Conservation (phyloP, 2,888 invertebrate species). For the Brachyptera risi region DNA sequence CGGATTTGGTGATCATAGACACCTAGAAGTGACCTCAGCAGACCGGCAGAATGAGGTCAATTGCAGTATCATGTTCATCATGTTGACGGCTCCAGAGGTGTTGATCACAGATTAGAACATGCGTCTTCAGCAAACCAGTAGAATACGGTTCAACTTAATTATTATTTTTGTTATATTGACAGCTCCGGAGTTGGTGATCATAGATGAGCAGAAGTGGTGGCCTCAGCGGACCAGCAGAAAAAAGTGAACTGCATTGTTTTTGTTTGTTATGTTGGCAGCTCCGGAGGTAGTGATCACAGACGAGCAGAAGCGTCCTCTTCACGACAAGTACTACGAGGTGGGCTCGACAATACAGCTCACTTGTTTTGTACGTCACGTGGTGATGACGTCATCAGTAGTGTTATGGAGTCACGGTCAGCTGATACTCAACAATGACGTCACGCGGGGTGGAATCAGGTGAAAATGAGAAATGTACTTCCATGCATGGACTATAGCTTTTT, state of each 20-base stretch:
- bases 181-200: slow-evolving; percentile 67
- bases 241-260: slow-evolving; percentile 55
- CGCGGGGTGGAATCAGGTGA: slow-evolving; percentile 62
- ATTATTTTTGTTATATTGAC: slow-evolving; percentile 35
- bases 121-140: slow-evolving; percentile 62
- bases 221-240: slow-evolving; percentile 63
- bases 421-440: slow-evolving; percentile 60
- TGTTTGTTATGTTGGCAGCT: slow-evolving; percentile 46
- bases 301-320: slow-evolving; percentile 59
- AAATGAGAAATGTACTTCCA: no score
- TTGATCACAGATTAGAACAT: slow-evolving; percentile 62
- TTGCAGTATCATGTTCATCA: slow-evolving; percentile 37
- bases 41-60: slow-evolving; percentile 65
- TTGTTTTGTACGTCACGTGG: slow-evolving; percentile 55
- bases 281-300: slow-evolving; percentile 67
- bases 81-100: slow-evolving; percentile 59
- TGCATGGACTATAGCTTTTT: no score
- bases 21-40: slow-evolving; percentile 60
- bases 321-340: slow-evolving; percentile 63
- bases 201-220: slow-evolving; percentile 60
- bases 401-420: slow-evolving; percentile 61
- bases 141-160: slow-evolving; percentile 57
- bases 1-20: slow-evolving; percentile 65
- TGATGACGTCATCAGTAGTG: slow-evolving; percentile 53
- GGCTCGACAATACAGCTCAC: slow-evolving; percentile 64